Percentiles rank a stretch among this genome's conserved stretches.
phyloP scores from a whole-genome alignment of 2,888 invertebrate genomes.

The Apomyelois bistriatella region DNA sequence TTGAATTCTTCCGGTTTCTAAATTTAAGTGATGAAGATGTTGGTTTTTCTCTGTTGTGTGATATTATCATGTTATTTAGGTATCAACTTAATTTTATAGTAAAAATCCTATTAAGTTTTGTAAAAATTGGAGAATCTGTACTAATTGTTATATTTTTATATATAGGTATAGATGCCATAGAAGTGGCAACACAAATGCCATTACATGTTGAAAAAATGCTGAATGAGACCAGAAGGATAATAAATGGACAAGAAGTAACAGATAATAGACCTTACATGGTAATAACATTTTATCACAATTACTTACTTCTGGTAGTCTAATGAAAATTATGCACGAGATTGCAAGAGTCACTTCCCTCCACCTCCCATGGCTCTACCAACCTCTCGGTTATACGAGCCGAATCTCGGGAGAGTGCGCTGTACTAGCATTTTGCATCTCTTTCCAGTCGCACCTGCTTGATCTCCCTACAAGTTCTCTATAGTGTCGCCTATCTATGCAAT shows the following conservation, averaged over 20 bases:
- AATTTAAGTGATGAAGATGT: slow-evolving; percentile 35
- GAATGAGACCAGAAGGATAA: slow-evolving; percentile 56
- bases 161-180: slow-evolving; percentile 45
- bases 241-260: slow-evolving; percentile 51
- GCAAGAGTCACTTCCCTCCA: too few relatives aligned
- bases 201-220: slow-evolving; percentile 38
- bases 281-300: slow-evolving; percentile 21
- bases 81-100: slow-evolving; percentile 21
- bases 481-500: too few relatives aligned
- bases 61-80: slow-evolving; percentile 36
- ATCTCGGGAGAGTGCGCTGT: too few relatives aligned
- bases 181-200: slow-evolving; percentile 51
- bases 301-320: too few relatives aligned
- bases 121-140: not conserved
- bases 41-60: slow-evolving; percentile 29
- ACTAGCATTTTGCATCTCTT: too few relatives aligned
- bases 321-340: too few relatives aligned
- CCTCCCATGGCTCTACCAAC: too few relatives aligned
- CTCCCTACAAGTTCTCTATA: too few relatives aligned
- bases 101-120: too few relatives aligned
- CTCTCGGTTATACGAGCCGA: too few relatives aligned
- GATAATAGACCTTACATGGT: slow-evolving; percentile 64
- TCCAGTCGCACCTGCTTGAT: too few relatives aligned
- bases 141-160: not conserved
- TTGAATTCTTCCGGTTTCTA: slow-evolving; percentile 5